Conservation (phyloP, 1,140 invertebrate genomes). For the Gonatopus flavifemur region DNA sequence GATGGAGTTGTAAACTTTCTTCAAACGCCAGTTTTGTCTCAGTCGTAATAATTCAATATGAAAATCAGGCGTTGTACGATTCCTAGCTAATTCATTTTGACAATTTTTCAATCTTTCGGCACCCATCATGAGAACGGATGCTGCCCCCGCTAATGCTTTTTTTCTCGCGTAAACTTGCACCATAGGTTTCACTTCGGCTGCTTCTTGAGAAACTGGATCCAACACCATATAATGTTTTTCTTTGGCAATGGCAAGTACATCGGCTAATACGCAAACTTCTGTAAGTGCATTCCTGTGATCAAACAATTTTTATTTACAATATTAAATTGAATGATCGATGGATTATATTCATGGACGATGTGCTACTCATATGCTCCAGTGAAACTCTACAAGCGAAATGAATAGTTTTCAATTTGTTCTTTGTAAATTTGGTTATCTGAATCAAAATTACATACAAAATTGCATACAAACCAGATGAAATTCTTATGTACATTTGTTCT, state of each 20-base stretch:
- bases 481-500: no score
- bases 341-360: no score
- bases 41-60: conserved; percentile 89
- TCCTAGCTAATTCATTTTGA: conserved; percentile 75
- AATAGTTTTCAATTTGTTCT: no score
- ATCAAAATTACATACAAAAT: no score
- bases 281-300: conserved; percentile 77
- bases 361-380: no score
- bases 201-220: conserved; percentile 87
- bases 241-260: conserved; percentile 90
- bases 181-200: conserved; percentile 79
- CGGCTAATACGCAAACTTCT: conserved; percentile 89
- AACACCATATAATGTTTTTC: conserved; percentile 93
- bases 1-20: conserved; percentile 93
- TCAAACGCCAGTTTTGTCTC: conserved; percentile 91
- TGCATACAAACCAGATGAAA: no score
- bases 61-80: conserved; percentile 80
- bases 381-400: no score
- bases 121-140: conserved; percentile 78
- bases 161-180: conserved; percentile 90
- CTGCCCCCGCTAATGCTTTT: conserved; percentile 84
- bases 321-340: no score
- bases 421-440: no score
- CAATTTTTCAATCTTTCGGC: conserved; percentile 83
- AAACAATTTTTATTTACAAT: no score